These are phyloP conservation scores for Catostomus latipinnis DNA, from an alignment of 2,797 vertebrate genomes.

Conservation along the genomic window DNA sequence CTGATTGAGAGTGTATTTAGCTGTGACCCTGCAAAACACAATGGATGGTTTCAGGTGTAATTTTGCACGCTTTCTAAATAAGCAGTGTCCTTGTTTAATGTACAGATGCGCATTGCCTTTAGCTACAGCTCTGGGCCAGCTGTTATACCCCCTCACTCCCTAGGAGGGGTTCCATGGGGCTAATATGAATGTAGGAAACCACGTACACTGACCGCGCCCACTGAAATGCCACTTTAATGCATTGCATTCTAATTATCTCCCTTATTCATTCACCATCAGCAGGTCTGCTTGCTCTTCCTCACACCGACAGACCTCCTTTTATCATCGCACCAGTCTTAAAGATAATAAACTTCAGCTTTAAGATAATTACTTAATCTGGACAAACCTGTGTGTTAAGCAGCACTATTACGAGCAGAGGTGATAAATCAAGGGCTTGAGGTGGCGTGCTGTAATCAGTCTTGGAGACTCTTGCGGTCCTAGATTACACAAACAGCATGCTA, in stretches of 20 bases:
- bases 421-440: constrained; percentile 86
- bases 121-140: constrained; percentile 52
- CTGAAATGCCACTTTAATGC: constrained; percentile 72
- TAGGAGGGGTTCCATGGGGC: constrained; percentile 67
- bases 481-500: constrained; percentile 89
- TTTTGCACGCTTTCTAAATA: constrained; percentile 58
- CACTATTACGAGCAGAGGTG: constrained; percentile 83
- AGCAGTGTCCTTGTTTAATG: constrained; percentile 69
- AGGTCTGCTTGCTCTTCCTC: constrained; percentile 34
- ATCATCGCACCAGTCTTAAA: constrained; percentile 80
- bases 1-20: constrained; percentile 23
- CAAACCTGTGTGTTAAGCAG: constrained; percentile 96
- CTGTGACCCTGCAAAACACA: constrained; percentile 30
- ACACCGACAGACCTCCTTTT: constrained; percentile 78
- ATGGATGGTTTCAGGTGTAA: constrained; percentile 54
- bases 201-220: constrained; percentile 67
- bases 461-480: constrained; percentile 81
- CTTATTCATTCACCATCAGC: constrained; percentile 61
- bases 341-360: constrained; percentile 93
- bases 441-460: constrained; percentile 83
- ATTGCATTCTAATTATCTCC: constrained; percentile 79
- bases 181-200: constrained; percentile 77
- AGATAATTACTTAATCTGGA: constrained; percentile 98
- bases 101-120: constrained; percentile 62
- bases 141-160: constrained; percentile 70